Evolutionary conservation across 2,888 invertebrate species (phyloP), one percentile per base, ranked within the genome.

Genomic region (Iselma pallidipennis): DNA sequence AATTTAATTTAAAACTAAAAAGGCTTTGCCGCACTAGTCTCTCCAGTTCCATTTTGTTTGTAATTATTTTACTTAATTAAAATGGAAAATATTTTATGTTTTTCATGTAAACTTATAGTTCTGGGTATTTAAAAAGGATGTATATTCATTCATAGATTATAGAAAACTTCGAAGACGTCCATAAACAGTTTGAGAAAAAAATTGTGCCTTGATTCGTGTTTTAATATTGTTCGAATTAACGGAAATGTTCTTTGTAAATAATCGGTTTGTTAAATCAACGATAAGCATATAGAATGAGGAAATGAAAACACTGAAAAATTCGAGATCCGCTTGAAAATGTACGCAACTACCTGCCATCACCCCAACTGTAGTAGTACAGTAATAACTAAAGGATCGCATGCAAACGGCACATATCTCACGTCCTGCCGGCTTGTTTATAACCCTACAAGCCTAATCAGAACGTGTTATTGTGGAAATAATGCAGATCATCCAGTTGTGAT

Each of bases 391-490:
- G 62, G 57, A 16, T 66, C 65, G 67, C 66, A 69, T 71, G 69
- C 62, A 66, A 55, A 69, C 64, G 51, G 53, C 53, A 56, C 61
- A 67, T 70, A 72, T 66, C 68, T 72, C 72, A 69, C 67, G 66
- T 68, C 68, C 63, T 55, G 63, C 29, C 61, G 66, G 66, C 65
- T 71, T 73, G 71, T 71, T 69, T 71, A 68, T 66, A 61, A 64
- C 61, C 61, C 57, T 59, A 51, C 66, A 57, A n/a, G 66, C 57
- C 69, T 71, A 73, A 73, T 71, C 71, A 71, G 68, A 69, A 71
- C 71, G 71, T 73, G 73, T 71, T 71, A 73, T 73, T 71, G 71
- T 71, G 71, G 71, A 71, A 70, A 70, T 71, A 69, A 70, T 67
- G 69, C 68, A 71, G 73, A 73, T 73, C 71, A 71, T 69, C 71